Evolutionary conservation across 2,113 vertebrate species (phyloP).

Genomic region (Microcebus murinus): DNA sequence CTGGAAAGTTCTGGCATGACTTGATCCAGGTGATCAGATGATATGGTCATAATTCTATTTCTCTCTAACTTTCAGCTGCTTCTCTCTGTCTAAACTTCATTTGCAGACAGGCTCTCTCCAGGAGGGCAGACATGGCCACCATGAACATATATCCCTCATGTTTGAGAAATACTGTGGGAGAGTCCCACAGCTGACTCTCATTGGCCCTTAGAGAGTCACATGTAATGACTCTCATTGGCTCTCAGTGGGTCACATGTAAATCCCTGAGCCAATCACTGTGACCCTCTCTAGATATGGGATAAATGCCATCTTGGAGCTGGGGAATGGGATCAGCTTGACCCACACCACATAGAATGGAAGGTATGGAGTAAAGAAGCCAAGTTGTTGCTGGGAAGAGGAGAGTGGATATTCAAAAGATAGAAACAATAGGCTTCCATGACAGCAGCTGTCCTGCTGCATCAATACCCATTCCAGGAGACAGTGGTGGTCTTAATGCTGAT

Average conservation of each 20-base stretch:
- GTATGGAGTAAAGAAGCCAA: not conserved
- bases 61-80: not conserved
- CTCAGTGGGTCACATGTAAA: not conserved
- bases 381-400: not conserved
- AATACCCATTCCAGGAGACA: accelerated
- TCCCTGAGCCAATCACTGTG: not conserved
- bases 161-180: not conserved
- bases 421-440: not conserved
- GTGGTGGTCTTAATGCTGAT: not conserved
- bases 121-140: not conserved
- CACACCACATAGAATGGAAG: not conserved
- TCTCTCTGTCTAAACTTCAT: not conserved
- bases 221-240: not conserved
- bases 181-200: not conserved
- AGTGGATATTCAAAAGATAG: not conserved
- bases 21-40: not conserved
- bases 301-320: not conserved
- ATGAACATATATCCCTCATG: accelerated
- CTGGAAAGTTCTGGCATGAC: too few relatives aligned
- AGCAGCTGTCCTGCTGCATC: accelerated
- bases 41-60: accelerated
- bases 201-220: not conserved
- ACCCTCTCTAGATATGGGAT: not conserved
- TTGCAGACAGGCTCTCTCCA: not conserved
- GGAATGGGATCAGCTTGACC: not conserved